Conservation (phyloP, 2,113 vertebrate species). For the Nannobrachium achirus region DNA sequence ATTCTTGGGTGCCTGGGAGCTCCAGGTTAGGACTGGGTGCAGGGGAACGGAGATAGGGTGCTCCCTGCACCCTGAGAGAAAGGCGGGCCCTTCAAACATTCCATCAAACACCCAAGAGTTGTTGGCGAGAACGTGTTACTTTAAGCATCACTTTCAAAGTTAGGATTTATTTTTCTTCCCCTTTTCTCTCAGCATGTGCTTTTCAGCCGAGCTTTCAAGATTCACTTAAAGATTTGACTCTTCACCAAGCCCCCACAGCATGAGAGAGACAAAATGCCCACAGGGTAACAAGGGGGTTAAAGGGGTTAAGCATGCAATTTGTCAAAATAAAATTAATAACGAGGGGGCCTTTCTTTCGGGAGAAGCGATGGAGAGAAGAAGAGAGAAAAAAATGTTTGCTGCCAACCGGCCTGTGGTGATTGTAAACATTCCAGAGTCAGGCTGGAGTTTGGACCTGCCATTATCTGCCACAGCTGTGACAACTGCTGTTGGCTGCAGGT, state of each 20-base stretch:
- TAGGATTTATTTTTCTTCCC: constrained; percentile 51
- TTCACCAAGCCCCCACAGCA: constrained; percentile 39
- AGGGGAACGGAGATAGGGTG: constrained; percentile 33
- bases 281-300: constrained; percentile 76
- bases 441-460: constrained; percentile 80
- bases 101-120: constrained; percentile 71
- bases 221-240: constrained; percentile 43
- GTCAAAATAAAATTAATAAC: constrained; percentile 80
- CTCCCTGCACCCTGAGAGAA: constrained; percentile 38
- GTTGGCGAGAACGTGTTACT: constrained; percentile 77
- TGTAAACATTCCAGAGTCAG: constrained; percentile 89
- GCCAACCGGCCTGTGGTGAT: constrained; percentile 86
- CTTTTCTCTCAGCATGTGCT: constrained; percentile 2
- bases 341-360: constrained; percentile 75
- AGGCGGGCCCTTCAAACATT: constrained; percentile 56
- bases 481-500: constrained; percentile 80
- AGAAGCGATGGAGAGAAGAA: constrained; percentile 67
- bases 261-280: constrained; percentile 27
- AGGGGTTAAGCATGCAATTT: constrained; percentile 76
- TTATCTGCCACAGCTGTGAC: constrained; percentile 87
- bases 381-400: constrained; percentile 86
- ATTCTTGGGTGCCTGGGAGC: constrained; percentile 15
- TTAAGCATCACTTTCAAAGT: constrained; percentile 72
- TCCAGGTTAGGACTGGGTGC: constrained; percentile 25
- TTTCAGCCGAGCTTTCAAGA: constrained; percentile 50